Evolutionary conservation across 2,113 vertebrate genomes (phyloP).

Genomic region (Heterotilapia buettikoferi): DNA sequence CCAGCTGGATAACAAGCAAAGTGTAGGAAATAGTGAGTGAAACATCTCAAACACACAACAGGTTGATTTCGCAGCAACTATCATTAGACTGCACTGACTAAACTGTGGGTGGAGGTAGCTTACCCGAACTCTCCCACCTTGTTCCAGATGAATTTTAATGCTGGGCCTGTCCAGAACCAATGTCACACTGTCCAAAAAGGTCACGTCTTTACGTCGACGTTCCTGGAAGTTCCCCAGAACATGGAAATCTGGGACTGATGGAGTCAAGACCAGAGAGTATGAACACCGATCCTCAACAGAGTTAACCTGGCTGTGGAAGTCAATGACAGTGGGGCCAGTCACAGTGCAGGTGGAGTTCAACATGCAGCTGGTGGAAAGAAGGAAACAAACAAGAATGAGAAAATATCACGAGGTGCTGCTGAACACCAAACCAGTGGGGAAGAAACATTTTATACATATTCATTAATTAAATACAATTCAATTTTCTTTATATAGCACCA

Average conservation of each 20-base stretch:
- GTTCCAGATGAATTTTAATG: neutral
- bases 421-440: neutral
- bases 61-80: accelerated
- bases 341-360: neutral
- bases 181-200: neutral
- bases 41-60: neutral
- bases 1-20: neutral
- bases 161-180: neutral
- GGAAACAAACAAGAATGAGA: neutral
- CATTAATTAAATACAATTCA: accelerated
- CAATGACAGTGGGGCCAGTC: neutral
- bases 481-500: neutral
- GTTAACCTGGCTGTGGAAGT: neutral
- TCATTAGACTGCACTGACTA: neutral
- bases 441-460: neutral
- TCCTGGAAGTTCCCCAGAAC: neutral
- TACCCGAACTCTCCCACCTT: neutral
- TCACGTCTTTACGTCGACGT: neutral
- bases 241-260: neutral
- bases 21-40: neutral
- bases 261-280: neutral
- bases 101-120: neutral
- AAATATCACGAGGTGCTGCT: neutral
- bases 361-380: neutral
- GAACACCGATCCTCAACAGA: neutral